A percentile compares a stretch with the other conserved stretches of the same genome.
Conservation (phyloP, 2,797 vertebrate genomes). For the Lepus oiostolus region DNA sequence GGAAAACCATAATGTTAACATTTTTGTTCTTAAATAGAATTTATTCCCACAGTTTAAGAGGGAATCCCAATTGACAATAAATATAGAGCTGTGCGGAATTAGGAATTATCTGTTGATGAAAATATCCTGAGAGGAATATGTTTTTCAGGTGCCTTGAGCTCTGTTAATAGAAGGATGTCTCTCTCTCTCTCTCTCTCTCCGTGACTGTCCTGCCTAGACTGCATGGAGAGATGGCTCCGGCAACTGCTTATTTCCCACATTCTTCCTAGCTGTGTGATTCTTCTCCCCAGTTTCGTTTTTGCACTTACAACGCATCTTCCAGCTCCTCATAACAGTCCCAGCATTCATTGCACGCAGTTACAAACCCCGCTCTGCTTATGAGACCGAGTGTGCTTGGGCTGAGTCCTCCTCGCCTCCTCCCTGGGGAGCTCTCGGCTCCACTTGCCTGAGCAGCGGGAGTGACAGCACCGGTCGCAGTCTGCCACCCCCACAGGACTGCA, state of each 20-base stretch:
- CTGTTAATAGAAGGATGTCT: neutral
- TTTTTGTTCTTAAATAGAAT: neutral
- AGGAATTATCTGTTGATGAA: neutral
- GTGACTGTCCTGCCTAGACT: neutral
- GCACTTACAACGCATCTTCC: neutral
- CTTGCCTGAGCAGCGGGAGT: constrained; percentile 76
- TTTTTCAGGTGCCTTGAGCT: neutral
- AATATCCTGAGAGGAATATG: neutral
- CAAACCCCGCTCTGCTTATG: neutral
- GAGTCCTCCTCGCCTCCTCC: constrained; percentile 79
- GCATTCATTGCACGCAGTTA: neutral
- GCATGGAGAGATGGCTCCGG: neutral
- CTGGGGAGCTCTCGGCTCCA: constrained; percentile 89
- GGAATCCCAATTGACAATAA: too few relatives aligned
- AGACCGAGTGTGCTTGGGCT: neutral
- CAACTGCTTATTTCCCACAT: neutral
- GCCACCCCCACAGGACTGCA: constrained; percentile 58
- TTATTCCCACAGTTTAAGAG: neutral
- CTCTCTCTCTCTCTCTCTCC: neutral
- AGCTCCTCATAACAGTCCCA: neutral
- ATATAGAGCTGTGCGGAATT: neutral
- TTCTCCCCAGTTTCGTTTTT: neutral
- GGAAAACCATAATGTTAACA: neutral
- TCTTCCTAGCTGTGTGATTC: neutral
- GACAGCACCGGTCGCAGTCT: constrained; percentile 73